Percentiles rank a stretch among this genome's conserved stretches.
These are phyloP conservation scores for Musca vetustissima DNA, from an alignment of 1,140 invertebrate species.

Conservation along the genomic window DNA sequence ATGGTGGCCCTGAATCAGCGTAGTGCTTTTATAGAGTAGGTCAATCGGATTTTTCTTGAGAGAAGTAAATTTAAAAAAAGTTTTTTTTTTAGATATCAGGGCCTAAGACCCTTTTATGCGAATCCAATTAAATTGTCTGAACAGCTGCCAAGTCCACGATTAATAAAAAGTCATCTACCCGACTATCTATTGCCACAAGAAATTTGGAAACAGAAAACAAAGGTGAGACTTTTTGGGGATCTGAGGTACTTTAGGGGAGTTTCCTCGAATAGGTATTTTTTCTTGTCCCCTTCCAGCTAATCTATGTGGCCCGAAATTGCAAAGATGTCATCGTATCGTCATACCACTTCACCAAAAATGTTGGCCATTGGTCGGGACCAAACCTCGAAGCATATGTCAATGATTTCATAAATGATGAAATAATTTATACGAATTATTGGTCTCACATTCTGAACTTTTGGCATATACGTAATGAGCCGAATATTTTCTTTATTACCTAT, in stretches of 20 bases:
- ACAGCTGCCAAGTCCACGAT: no score
- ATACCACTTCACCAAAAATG: conserved; percentile 65
- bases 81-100: no score
- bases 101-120: no score
- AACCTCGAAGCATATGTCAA: conserved; percentile 62
- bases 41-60: no score
- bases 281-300: conserved; percentile 58
- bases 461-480: conserved; percentile 57
- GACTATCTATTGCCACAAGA: neutral
- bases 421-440: conserved; percentile 60
- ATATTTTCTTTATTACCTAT: conserved; percentile 63
- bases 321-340: conserved; percentile 78
- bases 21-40: conserved; percentile 56
- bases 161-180: neutral
- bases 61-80: no score
- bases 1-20: conserved; percentile 62
- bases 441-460: conserved; percentile 60
- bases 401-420: conserved; percentile 61
- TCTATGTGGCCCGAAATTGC: conserved; percentile 74
- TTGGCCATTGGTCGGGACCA: conserved; percentile 60
- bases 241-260: no score
- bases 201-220: neutral
- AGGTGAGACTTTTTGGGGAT: no score
- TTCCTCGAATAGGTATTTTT: no score
- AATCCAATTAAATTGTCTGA: no score